Conservation (phyloP, 2,888 invertebrate species). For the Microdon myrmicae region DNA sequence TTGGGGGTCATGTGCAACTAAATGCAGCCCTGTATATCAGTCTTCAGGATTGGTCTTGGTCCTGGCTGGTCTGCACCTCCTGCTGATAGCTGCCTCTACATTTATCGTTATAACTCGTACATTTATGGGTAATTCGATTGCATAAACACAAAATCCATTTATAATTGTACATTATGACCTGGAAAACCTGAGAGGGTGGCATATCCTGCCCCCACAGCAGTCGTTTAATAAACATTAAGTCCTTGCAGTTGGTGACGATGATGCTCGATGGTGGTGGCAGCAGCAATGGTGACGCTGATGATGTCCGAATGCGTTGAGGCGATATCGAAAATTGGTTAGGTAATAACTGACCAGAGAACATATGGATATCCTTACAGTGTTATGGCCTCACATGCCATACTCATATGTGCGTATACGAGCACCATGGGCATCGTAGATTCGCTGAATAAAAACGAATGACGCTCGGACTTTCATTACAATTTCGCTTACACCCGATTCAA, state of each 20-base stretch:
- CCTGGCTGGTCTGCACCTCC: not conserved
- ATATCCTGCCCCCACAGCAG: constrained; percentile 11
- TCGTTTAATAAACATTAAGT: constrained; percentile 41
- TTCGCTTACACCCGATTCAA: constrained; percentile 1
- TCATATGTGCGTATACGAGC: constrained; percentile 17
- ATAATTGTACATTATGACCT: constrained; percentile 55
- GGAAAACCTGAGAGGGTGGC: constrained; percentile 35
- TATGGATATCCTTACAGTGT: constrained; percentile 52
- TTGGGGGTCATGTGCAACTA: too few relatives aligned
- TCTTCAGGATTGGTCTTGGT: too few relatives aligned
- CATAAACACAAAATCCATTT: constrained; percentile 55
- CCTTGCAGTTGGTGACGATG: constrained; percentile 15
- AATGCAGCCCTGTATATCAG: too few relatives aligned
- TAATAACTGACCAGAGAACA: constrained; percentile 51
- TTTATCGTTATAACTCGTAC: constrained; percentile 51
- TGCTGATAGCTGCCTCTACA: constrained; percentile 22
- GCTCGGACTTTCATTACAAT: constrained; percentile 21
- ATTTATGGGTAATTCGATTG: constrained; percentile 54
- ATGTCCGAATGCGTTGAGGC: constrained; percentile 52
- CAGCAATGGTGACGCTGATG: constrained; percentile 34
- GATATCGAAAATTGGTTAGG: constrained; percentile 53
- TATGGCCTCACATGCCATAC: constrained; percentile 43
- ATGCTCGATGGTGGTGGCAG: constrained; percentile 6
- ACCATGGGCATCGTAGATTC: constrained; percentile 32
- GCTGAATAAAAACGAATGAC: constrained; percentile 49